Conservation (phyloP, 2,113 vertebrate species). For the Acanthisitta chloris region DNA sequence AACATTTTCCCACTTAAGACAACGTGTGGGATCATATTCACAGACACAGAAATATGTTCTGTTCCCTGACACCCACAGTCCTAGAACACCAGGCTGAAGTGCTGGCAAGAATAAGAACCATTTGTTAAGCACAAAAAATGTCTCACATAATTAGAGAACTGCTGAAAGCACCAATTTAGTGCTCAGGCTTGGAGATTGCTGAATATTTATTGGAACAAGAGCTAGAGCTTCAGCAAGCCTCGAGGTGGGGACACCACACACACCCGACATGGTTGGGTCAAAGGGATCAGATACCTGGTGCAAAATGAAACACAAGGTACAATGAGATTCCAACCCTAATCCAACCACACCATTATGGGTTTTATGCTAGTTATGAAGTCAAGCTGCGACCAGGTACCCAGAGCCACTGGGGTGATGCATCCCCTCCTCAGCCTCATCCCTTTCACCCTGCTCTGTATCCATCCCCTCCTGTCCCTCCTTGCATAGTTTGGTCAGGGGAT, state of each 20-base stretch:
- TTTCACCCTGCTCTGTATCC: background rate
- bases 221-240: background rate
- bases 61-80: constrained; percentile 71
- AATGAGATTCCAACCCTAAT: background rate
- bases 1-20: constrained; percentile 69
- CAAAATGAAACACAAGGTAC: background rate
- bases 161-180: constrained; percentile 66
- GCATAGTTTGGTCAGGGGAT: too few relatives aligned
- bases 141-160: constrained; percentile 54
- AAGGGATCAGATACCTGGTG: background rate
- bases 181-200: constrained; percentile 19
- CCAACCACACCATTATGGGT: background rate
- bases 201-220: constrained; percentile 19
- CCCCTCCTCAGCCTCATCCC: background rate
- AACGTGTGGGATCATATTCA: constrained; percentile 72
- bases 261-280: background rate
- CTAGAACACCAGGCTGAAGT: constrained; percentile 64
- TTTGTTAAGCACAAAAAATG: constrained; percentile 68
- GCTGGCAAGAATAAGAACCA: constrained; percentile 66
- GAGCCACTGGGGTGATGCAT: accelerated
- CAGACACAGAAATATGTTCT: constrained; percentile 75
- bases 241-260: background rate
- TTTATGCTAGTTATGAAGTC: accelerated
- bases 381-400: background rate
- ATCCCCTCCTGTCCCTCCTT: accelerated